Conservation (phyloP, 2,888 invertebrate species). For the Epinotia bilunana region DNA sequence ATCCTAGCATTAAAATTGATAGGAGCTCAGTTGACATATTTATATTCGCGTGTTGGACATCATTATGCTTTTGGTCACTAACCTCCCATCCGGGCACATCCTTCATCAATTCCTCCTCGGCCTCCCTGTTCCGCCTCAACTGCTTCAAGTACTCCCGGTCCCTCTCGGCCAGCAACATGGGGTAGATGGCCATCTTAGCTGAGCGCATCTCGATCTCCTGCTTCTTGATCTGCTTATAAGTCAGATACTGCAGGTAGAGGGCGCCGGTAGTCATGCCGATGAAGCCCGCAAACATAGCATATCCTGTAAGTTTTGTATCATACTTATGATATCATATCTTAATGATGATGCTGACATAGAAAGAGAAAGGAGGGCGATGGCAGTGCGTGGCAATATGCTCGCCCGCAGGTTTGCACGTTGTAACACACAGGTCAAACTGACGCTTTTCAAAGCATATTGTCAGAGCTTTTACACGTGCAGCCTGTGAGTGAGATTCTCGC, state of each 20-base stretch:
- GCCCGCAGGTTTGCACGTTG: too few species aligned
- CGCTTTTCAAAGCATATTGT: too few species aligned
- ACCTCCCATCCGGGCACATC: constrained; percentile 95
- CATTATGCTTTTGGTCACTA: constrained; percentile 29
- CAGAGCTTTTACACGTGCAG: too few species aligned
- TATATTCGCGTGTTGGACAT: too few species aligned
- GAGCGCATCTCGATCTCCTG: constrained; percentile 90
- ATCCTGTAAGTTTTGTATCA: constrained; percentile 75
- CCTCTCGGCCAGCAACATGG: constrained; percentile 92
- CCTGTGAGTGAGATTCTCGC: too few species aligned
- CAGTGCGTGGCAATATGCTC: too few species aligned
- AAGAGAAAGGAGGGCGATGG: too few species aligned
- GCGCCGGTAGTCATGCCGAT: constrained; percentile 84
- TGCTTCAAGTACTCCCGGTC: constrained; percentile 94
- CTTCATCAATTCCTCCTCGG: constrained; percentile 94
- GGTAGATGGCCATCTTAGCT: constrained; percentile 89
- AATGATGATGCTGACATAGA: too few species aligned
- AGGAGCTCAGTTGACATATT: too few species aligned
- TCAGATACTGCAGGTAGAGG: constrained; percentile 84
- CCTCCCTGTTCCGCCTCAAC: constrained; percentile 90
- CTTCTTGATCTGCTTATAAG: constrained; percentile 77
- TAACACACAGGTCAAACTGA: too few species aligned
- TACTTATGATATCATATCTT: too few species aligned
- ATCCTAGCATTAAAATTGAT: too few species aligned
- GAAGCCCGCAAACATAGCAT: constrained; percentile 86